These are phyloP conservation scores for Poecilia picta DNA, from an alignment of 2,797 vertebrate genomes.

Conservation along the genomic window DNA sequence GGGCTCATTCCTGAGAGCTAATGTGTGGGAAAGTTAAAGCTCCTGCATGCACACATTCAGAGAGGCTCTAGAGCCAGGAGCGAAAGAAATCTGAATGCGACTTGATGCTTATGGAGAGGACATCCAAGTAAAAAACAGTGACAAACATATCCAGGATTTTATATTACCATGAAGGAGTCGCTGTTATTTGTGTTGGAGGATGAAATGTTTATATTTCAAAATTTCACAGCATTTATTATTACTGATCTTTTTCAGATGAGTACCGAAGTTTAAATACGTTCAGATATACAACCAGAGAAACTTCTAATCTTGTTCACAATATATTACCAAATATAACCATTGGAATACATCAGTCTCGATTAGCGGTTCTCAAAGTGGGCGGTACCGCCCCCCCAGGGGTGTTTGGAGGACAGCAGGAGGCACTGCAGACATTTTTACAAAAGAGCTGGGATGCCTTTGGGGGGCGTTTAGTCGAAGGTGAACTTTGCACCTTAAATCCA, in stretches of 20 bases:
- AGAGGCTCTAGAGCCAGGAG: neutral
- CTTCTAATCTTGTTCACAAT: neutral
- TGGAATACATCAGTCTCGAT: neutral
- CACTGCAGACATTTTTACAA: too few relatives aligned
- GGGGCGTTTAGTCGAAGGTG: too few relatives aligned
- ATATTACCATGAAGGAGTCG: neutral
- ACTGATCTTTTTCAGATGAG: neutral
- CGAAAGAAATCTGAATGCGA: neutral
- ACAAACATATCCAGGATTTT: neutral
- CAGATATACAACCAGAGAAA: neutral
- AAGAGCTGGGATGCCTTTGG: too few relatives aligned
- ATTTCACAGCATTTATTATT: neutral
- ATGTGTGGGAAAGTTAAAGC: slow-evolving; percentile 16
- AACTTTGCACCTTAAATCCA: too few relatives aligned
- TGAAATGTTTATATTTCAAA: neutral
- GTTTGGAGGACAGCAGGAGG: too few relatives aligned
- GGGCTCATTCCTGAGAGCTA: slow-evolving; percentile 29
- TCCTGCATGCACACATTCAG: slow-evolving; percentile 17
- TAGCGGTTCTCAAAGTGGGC: too few relatives aligned
- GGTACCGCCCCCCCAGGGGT: too few relatives aligned
- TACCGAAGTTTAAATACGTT: neutral
- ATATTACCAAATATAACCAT: neutral
- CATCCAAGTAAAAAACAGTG: neutral
- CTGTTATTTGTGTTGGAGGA: neutral
- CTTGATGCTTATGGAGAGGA: slow-evolving; percentile 5